Percentiles rank a stretch among this genome's conserved stretches.
These are phyloP conservation scores for Pilophorus perplexus DNA, from an alignment of 2,888 invertebrate species.

Conservation along the genomic window DNA sequence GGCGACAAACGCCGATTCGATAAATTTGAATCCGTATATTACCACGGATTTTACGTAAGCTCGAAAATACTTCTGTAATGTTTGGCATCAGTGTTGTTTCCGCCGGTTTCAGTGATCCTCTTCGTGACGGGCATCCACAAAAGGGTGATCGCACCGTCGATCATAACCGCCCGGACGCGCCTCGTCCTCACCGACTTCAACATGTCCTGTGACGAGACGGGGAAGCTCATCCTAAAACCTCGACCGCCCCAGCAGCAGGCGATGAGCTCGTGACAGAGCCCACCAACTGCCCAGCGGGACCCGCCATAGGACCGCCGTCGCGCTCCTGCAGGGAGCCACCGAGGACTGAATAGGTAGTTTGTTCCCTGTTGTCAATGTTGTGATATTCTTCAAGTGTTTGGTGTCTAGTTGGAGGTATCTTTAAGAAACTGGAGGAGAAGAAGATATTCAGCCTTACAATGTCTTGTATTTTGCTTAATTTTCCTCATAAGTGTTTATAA, in stretches of 20 bases:
- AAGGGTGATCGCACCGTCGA: slow-evolving; percentile 93
- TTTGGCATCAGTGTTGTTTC: slow-evolving; percentile 19
- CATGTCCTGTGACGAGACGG: slow-evolving; percentile 97
- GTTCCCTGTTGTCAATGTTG: no score
- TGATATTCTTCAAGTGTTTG: no score
- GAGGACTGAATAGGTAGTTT: no score
- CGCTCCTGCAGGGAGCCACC: no score
- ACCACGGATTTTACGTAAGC: no score
- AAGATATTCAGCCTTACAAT: no score
- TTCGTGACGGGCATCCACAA: slow-evolving; percentile 93
- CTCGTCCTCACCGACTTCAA: slow-evolving; percentile 91
- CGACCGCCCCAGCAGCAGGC: slow-evolving; percentile 59
- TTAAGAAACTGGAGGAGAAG: no score
- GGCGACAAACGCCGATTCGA: background rate
- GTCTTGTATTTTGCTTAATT: no score
- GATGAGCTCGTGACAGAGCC: slow-evolving; percentile 24
- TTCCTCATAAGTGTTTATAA: no score
- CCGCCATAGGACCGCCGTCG: slow-evolving; percentile 16
- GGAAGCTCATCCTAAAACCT: slow-evolving; percentile 90
- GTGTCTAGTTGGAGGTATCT: no score
- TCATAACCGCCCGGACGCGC: slow-evolving; percentile 87
- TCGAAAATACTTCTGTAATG: no score
- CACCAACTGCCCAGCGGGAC: slow-evolving; percentile 25
- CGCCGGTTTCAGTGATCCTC: slow-evolving; percentile 79
- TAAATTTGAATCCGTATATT: no score